A percentile compares a stretch with the other conserved stretches of the same genome.
These are phyloP conservation scores for Phortica magna DNA, from an alignment of 2,888 invertebrate species.

Conservation along the genomic window DNA sequence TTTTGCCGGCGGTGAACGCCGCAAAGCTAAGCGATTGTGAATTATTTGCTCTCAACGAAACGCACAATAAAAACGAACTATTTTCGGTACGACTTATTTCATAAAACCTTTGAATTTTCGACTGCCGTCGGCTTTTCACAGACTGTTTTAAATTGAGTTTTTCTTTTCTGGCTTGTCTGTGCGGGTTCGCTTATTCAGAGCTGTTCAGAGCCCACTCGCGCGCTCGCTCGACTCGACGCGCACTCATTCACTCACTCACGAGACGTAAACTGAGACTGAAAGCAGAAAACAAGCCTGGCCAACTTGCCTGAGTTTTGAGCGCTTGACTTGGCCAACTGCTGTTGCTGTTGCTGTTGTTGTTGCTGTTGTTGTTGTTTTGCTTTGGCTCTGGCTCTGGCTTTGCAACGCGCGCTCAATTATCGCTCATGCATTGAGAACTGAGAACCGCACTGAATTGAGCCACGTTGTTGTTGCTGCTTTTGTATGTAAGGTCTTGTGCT, in stretches of 20 bases:
- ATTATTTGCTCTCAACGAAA: no score
- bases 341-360: conserved; percentile 40
- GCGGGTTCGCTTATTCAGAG: conserved; percentile 3
- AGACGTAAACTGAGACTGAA: conserved; percentile 66
- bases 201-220: conserved; percentile 36
- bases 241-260: conserved; percentile 60
- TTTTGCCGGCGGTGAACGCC: conserved; percentile 16
- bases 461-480: background rate
- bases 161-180: background rate
- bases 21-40: background rate
- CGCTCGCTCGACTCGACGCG: conserved; percentile 63
- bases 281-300: conserved; percentile 49
- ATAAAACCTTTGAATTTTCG: no score
- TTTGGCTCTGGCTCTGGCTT: conserved; percentile 21
- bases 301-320: conserved; percentile 21
- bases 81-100: no score
- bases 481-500: background rate
- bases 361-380: conserved; percentile 18
- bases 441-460: background rate
- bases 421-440: conserved; percentile 3
- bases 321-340: conserved; percentile 46
- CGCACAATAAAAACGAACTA: no score
- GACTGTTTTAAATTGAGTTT: background rate
- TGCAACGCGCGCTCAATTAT: background rate
- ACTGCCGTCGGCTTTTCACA: no score